These are phyloP conservation scores for Xanthia togata DNA, from an alignment of 2,888 invertebrate genomes.

Conservation along the genomic window DNA sequence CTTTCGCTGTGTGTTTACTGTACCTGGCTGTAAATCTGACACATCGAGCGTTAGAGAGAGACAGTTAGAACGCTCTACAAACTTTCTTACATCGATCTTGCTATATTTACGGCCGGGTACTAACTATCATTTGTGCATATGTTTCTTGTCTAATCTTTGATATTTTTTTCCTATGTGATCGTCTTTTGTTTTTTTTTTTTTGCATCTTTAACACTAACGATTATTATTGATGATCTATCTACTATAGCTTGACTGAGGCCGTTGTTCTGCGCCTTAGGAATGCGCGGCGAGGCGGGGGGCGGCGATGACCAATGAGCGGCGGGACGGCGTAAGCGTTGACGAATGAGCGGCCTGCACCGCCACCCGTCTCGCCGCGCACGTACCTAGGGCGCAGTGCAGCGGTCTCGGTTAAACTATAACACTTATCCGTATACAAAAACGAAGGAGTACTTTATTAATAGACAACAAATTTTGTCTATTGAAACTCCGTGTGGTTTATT, in stretches of 20 bases:
- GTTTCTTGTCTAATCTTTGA: constrained; percentile 44
- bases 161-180: constrained; percentile 51
- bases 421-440: background rate
- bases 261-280: too few relatives aligned
- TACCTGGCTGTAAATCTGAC: constrained; percentile 6
- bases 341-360: too few relatives aligned
- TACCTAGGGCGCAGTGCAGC: too few relatives aligned
- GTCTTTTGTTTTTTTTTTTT: constrained; percentile 50
- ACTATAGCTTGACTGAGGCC: too few relatives aligned
- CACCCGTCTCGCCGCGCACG: too few relatives aligned
- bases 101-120: constrained; percentile 4
- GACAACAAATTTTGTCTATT: too few relatives aligned
- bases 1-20: constrained; percentile 48
- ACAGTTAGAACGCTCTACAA: background rate
- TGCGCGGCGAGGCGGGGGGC: too few relatives aligned
- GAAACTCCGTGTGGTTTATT: background rate
- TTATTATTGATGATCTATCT: background rate
- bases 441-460: background rate
- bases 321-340: too few relatives aligned
- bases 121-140: constrained; percentile 45
- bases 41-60: background rate
- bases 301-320: too few relatives aligned
- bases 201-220: constrained; percentile 45
- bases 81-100: background rate
- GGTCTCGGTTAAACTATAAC: too few relatives aligned